A percentile compares a stretch with the other conserved stretches of the same genome.
phyloP scores from a whole-genome alignment of 2,797 vertebrate genomes.

The Galagoides demidoff region DNA sequence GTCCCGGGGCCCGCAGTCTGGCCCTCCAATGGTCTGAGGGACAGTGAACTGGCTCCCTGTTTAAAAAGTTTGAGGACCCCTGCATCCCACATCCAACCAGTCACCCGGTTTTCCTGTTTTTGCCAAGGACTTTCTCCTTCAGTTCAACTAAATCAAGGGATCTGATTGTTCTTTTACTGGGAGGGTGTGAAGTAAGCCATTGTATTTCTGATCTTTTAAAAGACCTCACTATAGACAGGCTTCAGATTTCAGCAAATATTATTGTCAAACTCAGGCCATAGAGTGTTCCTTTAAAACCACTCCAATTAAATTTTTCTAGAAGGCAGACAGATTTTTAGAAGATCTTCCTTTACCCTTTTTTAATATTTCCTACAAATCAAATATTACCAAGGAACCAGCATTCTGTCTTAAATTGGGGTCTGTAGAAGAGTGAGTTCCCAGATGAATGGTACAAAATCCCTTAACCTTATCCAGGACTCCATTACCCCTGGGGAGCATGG shows the following conservation, averaged over 20 bases:
- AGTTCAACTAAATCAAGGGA: not conserved
- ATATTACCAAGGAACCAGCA: not conserved
- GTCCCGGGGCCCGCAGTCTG: too few species aligned
- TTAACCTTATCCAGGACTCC: not conserved
- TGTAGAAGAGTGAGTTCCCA: not conserved
- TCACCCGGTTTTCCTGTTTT: not conserved
- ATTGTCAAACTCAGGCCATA: not conserved
- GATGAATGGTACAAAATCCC: not conserved
- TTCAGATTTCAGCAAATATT: not conserved
- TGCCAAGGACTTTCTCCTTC: not conserved
- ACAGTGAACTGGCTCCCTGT: too few species aligned
- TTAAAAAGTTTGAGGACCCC: too few species aligned
- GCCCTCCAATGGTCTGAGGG: too few species aligned
- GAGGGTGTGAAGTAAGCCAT: not conserved
- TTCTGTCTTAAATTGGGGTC: not conserved
- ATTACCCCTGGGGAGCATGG: too few species aligned
- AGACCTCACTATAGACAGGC: not conserved
- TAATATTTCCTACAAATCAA: not conserved
- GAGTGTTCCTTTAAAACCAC: not conserved
- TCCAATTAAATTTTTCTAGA: conserved; percentile 34
- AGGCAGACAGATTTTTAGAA: conserved; percentile 21
- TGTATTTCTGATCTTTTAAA: not conserved
- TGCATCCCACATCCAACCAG: not conserved
- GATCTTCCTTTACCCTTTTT: not conserved
- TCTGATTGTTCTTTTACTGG: not conserved